Evolutionary conservation across 1,140 invertebrate species (phyloP).

Genomic region (Eumeta japonica): DNA sequence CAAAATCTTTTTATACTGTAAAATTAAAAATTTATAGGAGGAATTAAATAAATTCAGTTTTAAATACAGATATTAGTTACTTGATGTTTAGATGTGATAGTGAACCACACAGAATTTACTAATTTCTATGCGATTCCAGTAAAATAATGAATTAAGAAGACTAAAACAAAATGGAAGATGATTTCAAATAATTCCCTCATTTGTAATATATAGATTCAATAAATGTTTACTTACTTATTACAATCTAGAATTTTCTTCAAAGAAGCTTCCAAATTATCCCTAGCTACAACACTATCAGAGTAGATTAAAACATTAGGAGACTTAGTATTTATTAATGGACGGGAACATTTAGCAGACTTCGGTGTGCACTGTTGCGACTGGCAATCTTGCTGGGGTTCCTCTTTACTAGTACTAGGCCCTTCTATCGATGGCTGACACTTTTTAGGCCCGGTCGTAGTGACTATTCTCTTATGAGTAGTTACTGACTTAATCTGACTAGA

Average conservation of each 20-base stretch:
- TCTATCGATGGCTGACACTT: constrained; percentile 25
- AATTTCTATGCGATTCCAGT: too few relatives aligned
- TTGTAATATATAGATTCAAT: too few relatives aligned
- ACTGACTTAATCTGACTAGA: constrained; percentile 52
- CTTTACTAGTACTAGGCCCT: constrained; percentile 16
- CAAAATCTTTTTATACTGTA: too few relatives aligned
- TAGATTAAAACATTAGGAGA: constrained; percentile 83
- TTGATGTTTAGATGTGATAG: too few relatives aligned
- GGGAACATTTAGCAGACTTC: constrained; percentile 44
- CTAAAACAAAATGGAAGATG: too few relatives aligned
- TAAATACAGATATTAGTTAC: too few relatives aligned
- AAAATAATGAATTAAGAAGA: too few relatives aligned
- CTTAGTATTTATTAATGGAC: constrained; percentile 61
- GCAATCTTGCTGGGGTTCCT: constrained; percentile 18
- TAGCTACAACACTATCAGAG: constrained; percentile 71
- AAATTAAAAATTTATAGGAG: too few relatives aligned
- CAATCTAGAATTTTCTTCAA: constrained; percentile 68
- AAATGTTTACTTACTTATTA: constrained; percentile 62
- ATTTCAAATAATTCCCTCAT: too few relatives aligned
- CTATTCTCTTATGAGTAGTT: constrained; percentile 46
- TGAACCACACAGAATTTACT: too few relatives aligned
- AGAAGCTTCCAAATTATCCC: constrained; percentile 69
- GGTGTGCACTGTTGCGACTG: constrained; percentile 30
- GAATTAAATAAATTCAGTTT: too few relatives aligned
- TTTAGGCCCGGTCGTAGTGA: constrained; percentile 39